phyloP scores from a whole-genome alignment of 2,797 vertebrate genomes.

The Parauchenoglanis ngamensis region DNA sequence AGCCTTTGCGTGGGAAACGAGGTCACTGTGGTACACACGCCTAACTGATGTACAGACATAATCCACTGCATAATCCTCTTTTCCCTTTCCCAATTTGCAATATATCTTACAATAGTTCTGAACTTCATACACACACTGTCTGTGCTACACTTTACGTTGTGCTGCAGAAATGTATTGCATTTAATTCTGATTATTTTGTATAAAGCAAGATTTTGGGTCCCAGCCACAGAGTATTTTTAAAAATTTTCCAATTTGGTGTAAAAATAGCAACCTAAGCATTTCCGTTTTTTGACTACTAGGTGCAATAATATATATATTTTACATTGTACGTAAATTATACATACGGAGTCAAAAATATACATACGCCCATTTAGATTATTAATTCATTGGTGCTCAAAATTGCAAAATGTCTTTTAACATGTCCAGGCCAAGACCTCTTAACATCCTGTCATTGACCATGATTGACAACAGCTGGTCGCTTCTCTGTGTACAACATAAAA shows the following conservation, averaged over 20 bases:
- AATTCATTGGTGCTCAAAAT: too few species aligned
- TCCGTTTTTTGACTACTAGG: neutral
- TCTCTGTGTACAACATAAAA: too few species aligned
- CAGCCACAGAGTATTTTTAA: neutral
- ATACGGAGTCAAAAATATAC: too few species aligned
- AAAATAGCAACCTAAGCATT: neutral
- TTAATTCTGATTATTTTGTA: neutral
- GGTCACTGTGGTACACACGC: neutral
- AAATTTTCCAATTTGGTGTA: neutral
- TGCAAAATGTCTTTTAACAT: too few species aligned
- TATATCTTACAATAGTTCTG: neutral
- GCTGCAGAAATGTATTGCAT: neutral
- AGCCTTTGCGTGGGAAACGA: neutral
- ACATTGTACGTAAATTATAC: too few species aligned
- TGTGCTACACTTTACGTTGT: constrained; percentile 4
- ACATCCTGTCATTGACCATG: too few species aligned
- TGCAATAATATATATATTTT: neutral
- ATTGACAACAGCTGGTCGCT: too few species aligned
- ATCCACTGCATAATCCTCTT: neutral
- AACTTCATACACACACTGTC: neutral
- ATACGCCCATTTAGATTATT: too few species aligned
- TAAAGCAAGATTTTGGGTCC: neutral
- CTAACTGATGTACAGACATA: neutral
- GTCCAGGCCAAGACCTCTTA: too few species aligned
- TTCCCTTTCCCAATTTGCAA: neutral